Base-by-base conservation (phyloP, 2,888 invertebrate genomes). In the Agonopterix arenella region DNA sequence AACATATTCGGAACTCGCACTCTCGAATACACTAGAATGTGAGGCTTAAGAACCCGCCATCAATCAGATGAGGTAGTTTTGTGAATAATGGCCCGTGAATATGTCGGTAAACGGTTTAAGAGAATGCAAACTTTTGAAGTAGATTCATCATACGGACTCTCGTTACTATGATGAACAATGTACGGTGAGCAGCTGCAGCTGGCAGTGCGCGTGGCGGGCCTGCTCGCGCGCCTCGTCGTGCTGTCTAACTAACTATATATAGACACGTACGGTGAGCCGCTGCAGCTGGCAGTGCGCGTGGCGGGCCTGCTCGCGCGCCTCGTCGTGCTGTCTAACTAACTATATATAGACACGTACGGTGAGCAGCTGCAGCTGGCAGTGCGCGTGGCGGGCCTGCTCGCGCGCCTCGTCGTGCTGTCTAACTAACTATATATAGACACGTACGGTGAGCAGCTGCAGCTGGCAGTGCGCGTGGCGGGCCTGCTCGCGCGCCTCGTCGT, bases 141-240 rank as follows among this genome's bases (percentile, higher is more conserved):
- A 2, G 18, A 18, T 2, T 18, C 2, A 18, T 2, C 2, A 18
- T 18, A 18, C 2, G 18, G 18, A 3, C 2, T 16, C 16, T 1
- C 2, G n/a, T n/a, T n/a, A n/a, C n/a, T n/a, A n/a, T n/a, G n/a
- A n/a, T n/a, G n/a, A n/a, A n/a, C n/a, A n/a, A n/a, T n/a, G 2
- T 38, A 38, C 38, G 66, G 68, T 56, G n/a, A 84, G 60, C 51
- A 77, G 58, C 16, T 71, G 67, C 47, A 84, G 59, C 54, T 85
- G 82, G 18, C 68, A 60, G 52, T 64, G 68, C 41, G 76, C 72
- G 40, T 70, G 68, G 1, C 64, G 56, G 5, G 78, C 76, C 53
- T 69, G 69, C 10, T 80, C 81, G n/a, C 68, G 55, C 51, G 76
- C 78, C 48, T 78, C 77, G 9, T 71, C 75, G 56, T 70, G 70